Evolutionary conservation across 2,888 invertebrate genomes (phyloP).

Genomic region (Latheticus oryzae): DNA sequence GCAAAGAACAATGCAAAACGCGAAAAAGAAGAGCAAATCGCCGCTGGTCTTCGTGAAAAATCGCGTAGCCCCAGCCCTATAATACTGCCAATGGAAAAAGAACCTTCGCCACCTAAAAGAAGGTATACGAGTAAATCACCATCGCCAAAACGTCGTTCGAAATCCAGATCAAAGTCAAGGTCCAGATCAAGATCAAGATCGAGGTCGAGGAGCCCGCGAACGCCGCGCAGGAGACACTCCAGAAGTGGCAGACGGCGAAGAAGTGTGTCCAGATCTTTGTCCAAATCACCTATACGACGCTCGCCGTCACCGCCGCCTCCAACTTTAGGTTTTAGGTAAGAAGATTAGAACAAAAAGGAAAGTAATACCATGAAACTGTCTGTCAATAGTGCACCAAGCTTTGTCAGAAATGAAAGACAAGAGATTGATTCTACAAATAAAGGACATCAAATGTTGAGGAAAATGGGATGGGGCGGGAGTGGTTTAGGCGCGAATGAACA

Average conservation of each 20-base stretch:
- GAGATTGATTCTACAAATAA: conserved; percentile 91
- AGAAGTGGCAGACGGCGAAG: conserved; percentile 57
- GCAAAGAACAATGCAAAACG: conserved; percentile 93
- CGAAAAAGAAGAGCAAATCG: conserved; percentile 86
- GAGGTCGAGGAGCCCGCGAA: conserved; percentile 65
- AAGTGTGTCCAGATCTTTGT: conserved; percentile 65
- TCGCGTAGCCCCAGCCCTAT: conserved; percentile 87
- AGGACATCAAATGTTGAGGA: conserved; percentile 95
- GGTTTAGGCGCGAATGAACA: conserved; percentile 95
- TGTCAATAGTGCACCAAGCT: conserved; percentile 45
- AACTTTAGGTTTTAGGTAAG: conserved; percentile 56
- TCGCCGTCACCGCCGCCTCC: conserved; percentile 63
- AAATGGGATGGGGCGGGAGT: conserved; percentile 98
- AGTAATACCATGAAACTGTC: background rate
- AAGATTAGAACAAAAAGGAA: background rate
- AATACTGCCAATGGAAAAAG: conserved; percentile 75
- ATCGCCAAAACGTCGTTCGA: conserved; percentile 55
- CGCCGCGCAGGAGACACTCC: conserved; percentile 63
- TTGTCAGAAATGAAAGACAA: conserved; percentile 58
- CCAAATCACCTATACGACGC: conserved; percentile 61
- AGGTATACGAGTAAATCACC: conserved; percentile 78
- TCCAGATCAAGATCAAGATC: conserved; percentile 67
- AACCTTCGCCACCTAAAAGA: conserved; percentile 79
- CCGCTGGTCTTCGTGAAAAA: conserved; percentile 75
- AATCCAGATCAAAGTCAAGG: conserved; percentile 48